Percentiles rank a stretch among this genome's conserved stretches.
Conservation (phyloP, 2,888 invertebrate species). For the Drosophila mettleri region DNA sequence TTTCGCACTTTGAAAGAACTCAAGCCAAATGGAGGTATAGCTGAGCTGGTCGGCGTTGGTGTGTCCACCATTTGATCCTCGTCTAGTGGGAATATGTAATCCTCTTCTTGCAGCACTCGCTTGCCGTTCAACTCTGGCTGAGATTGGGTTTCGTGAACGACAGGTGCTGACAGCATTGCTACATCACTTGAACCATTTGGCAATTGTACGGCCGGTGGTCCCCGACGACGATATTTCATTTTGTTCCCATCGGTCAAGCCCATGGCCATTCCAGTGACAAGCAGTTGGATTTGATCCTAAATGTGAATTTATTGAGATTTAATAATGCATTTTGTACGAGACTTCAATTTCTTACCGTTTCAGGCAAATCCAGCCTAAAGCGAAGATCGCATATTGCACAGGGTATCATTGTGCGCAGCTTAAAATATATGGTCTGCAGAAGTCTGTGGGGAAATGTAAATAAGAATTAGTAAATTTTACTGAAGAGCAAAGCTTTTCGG, state of each 20-base stretch:
- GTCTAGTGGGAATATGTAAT: conserved; percentile 93
- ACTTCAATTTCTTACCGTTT: conserved; percentile 87
- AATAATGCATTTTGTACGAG: neutral
- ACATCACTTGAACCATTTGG: conserved; percentile 65
- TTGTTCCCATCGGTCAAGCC: conserved; percentile 88
- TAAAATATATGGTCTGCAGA: conserved; percentile 93
- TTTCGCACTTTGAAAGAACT: conserved; percentile 86
- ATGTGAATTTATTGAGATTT: neutral
- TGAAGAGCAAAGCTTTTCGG: neutral
- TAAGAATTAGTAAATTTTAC: neutral
- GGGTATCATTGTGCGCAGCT: conserved; percentile 94
- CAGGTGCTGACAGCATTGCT: conserved; percentile 16
- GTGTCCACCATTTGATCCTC: conserved; percentile 88
- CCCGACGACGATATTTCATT: conserved; percentile 85
- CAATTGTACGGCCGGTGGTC: conserved; percentile 24
- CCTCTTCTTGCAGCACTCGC: conserved; percentile 87
- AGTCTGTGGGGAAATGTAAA: conserved; percentile 83
- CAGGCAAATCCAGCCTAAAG: conserved; percentile 94
- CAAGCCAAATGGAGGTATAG: conserved; percentile 80
- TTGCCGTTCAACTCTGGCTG: conserved; percentile 68
- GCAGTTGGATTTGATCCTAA: conserved; percentile 89
- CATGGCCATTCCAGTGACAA: conserved; percentile 92
- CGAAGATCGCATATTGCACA: conserved; percentile 93
- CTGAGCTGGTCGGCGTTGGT: conserved; percentile 72
- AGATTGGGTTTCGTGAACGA: conserved; percentile 54